A percentile compares a stretch with the other conserved stretches of the same genome.
Conservation (phyloP, 1,140 invertebrate species). For the Drosophila paulistorum region DNA sequence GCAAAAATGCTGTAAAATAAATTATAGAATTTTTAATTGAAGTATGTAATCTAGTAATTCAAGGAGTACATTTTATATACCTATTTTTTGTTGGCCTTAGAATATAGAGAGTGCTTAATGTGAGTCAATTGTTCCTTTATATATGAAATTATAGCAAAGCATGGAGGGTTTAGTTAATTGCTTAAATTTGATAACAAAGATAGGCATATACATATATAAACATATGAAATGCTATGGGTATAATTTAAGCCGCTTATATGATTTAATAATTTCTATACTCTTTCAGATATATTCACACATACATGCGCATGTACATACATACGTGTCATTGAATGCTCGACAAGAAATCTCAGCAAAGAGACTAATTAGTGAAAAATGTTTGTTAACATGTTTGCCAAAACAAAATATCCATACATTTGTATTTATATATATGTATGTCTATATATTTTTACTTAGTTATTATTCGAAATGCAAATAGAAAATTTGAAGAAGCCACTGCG, state of each 20-base stretch:
- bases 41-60: too few species aligned
- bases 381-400: conserved; percentile 7
- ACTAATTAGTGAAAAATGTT: conserved; percentile 59
- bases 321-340: conserved; percentile 21
- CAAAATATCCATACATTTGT: conserved; percentile 26
- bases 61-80: too few species aligned
- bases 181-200: too few species aligned
- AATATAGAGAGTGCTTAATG: too few species aligned
- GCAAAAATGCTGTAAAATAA: neutral
- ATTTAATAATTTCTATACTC: neutral
- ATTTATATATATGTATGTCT: neutral
- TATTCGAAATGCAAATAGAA: conserved; percentile 20
- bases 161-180: too few species aligned
- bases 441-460: neutral
- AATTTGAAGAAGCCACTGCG: neutral
- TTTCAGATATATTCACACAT: neutral
- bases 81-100: too few species aligned
- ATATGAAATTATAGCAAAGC: too few species aligned
- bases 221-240: neutral
- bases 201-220: too few species aligned
- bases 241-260: neutral
- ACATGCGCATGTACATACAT: neutral
- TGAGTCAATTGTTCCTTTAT: too few species aligned
- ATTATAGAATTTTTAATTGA: neutral
- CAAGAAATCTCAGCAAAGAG: conserved; percentile 15